Percentiles rank a stretch among this genome's conserved stretches.
Evolutionary conservation across 1,140 invertebrate genomes (phyloP).

Genomic region (Ooceraea biroi): DNA sequence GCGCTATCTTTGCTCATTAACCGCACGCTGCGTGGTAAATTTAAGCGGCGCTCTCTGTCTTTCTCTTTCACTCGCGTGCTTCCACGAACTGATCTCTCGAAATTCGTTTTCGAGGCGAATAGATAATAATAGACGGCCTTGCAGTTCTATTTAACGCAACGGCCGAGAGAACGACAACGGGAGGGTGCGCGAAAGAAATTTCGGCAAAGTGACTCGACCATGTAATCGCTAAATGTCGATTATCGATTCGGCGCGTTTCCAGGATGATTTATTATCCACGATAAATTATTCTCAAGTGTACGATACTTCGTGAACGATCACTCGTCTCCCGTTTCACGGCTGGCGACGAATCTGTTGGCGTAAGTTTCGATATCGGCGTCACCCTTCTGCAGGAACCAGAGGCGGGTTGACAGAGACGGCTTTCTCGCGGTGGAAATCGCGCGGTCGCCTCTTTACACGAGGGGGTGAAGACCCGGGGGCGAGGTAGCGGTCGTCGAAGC

Average conservation of each 20-base stretch:
- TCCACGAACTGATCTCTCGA: slow-evolving; percentile 37
- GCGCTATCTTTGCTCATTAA: slow-evolving; percentile 58
- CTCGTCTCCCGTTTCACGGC: background rate
- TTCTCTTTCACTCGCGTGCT: too few relatives aligned
- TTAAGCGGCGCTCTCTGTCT: slow-evolving; percentile 33
- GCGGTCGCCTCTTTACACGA: slow-evolving; percentile 38
- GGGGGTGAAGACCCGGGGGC: slow-evolving; percentile 26
- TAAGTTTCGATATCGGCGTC: slow-evolving; percentile 25
- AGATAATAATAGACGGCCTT: slow-evolving; percentile 47
- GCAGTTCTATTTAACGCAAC: slow-evolving; percentile 18
- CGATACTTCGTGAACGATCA: background rate
- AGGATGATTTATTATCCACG: background rate
- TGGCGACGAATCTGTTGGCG: background rate
- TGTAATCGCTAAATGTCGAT: background rate
- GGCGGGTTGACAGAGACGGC: slow-evolving; percentile 21
- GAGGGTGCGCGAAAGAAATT: background rate
- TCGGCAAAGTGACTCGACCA: background rate
- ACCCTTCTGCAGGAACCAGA: slow-evolving; percentile 34
- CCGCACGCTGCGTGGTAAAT: slow-evolving; percentile 56
- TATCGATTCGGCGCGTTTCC: background rate
- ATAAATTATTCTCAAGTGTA: background rate
- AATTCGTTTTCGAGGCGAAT: slow-evolving; percentile 33
- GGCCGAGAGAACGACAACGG: background rate
- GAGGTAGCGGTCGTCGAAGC: slow-evolving; percentile 33
- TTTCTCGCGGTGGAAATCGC: slow-evolving; percentile 55